phyloP scores from a whole-genome alignment of 2,888 invertebrate genomes.

The Xylocampa areola region DNA sequence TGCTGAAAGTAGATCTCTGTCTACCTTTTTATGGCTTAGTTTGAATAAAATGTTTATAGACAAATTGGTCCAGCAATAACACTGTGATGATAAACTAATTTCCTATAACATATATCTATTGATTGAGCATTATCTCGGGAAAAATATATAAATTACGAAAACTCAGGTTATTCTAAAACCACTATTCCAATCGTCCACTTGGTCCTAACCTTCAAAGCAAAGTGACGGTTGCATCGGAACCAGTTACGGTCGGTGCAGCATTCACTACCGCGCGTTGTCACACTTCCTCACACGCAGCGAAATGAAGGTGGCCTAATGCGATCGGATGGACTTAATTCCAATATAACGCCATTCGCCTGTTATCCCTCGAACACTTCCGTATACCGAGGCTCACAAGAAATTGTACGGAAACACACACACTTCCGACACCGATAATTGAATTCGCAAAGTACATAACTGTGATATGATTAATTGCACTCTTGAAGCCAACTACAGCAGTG shows the following conservation, averaged over 20 bases:
- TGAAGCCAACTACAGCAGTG: constrained; percentile 25
- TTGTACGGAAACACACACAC: constrained; percentile 74
- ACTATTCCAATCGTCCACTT: constrained; percentile 32
- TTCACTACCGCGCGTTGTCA: constrained; percentile 36
- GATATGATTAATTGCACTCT: constrained; percentile 71
- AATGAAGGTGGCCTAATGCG: constrained; percentile 53
- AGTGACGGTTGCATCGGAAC: constrained; percentile 36
- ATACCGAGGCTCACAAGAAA: constrained; percentile 69
- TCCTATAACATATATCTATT: too few species aligned
- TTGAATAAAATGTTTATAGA: constrained; percentile 17
- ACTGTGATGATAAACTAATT: too few species aligned
- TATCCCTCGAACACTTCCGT: constrained; percentile 70
- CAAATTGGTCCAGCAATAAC: too few species aligned
- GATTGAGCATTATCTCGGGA: too few species aligned
- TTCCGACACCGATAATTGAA: constrained; percentile 77
- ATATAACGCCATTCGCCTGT: constrained; percentile 45
- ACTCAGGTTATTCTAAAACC: constrained; percentile 2
- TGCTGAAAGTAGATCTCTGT: constrained; percentile 22
- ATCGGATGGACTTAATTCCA: constrained; percentile 48
- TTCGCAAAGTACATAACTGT: constrained; percentile 63
- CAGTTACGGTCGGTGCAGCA: constrained; percentile 51
- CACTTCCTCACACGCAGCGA: constrained; percentile 54
- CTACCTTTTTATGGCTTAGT: constrained; percentile 7
- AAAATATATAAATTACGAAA: constrained; percentile 1
- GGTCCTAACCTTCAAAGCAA: constrained; percentile 50